Evolutionary conservation across 2,888 invertebrate genomes (phyloP), one percentile per base, ranked within the genome.

Genomic region (Agelastica alni): DNA sequence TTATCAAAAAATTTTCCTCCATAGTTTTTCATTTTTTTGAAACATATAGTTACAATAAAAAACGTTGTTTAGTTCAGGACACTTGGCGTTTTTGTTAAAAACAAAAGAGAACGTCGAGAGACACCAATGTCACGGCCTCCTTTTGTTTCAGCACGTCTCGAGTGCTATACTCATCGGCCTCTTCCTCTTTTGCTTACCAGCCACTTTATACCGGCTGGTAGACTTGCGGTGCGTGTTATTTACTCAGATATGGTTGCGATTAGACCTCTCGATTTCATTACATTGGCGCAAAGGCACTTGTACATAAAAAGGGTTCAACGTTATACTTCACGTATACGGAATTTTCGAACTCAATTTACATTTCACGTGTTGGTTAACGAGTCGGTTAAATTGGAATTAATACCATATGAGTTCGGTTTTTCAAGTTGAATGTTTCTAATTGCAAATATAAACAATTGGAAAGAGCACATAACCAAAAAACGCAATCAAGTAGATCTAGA

Each of bases 161-260:
- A 66, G 66, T 58, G 60, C 31, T 28, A 51, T 58, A 63, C 65
- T 66, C 63, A 63, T 63, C 65, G 59, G 66, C 58, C 62, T 62
- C 63, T 53, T 57, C 49, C 42, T 42, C 34, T 37, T 49, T 49
- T 44, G 22, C 13, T 31, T 17, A 20, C 22, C 41, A 31, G 20
- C 48, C 48, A 49, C 48, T 41, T 31, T 17, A 48, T 32, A 32
- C 41, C 41, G 41, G 10, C 32, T 31, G 14, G 44, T 17, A 28
- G 37, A 13, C 22, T n/a, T 9, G 18, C 31, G 37, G 54, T 31
- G 45, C 47, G 51, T 51, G 51, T 37, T 51, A 30, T 44, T 36
- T 51, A 51, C 36, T 28, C 13, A 20, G 37, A 37, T 37, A 3
- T 10, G 5, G 3, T 12, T 5, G 18, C 34, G 34, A 34, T 34